phyloP scores from a whole-genome alignment of 1,140 invertebrate genomes.

The Polypedilum vanderplanki region DNA sequence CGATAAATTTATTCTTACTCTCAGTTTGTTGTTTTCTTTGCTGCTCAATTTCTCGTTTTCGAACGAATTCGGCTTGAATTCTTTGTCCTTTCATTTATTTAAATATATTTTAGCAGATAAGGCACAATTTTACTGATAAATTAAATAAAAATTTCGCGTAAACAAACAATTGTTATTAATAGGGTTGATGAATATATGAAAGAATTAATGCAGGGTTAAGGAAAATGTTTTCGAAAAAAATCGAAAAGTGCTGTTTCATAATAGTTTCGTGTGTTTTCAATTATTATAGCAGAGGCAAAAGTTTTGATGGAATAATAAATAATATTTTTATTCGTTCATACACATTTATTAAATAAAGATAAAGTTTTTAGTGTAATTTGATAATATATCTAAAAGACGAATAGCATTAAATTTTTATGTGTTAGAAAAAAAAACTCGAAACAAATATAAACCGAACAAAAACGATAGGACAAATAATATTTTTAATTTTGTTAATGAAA shows the following conservation, averaged over 20 bases:
- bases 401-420: not conserved
- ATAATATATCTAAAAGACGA: not conserved
- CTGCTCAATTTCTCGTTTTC: conserved; percentile 35
- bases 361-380: too few species aligned
- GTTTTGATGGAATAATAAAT: too few species aligned
- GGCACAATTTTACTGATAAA: too few species aligned
- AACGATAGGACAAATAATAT: not conserved
- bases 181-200: not conserved
- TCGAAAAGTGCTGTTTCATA: too few species aligned
- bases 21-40: conserved; percentile 43
- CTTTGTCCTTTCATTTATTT: conserved; percentile 26
- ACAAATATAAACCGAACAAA: not conserved
- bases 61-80: conserved; percentile 24
- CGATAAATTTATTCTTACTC: conserved; percentile 43
- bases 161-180: not conserved
- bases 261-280: too few species aligned
- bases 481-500: not conserved
- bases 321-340: too few species aligned
- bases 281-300: too few species aligned
- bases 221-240: not conserved
- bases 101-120: not conserved
- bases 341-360: too few species aligned
- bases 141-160: not conserved
- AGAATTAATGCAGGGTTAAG: not conserved
- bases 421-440: not conserved